A percentile compares a stretch with the other conserved stretches of the same genome.
Evolutionary conservation across 2,113 vertebrate genomes (phyloP).

Genomic region (Leucoraja erinaceus): DNA sequence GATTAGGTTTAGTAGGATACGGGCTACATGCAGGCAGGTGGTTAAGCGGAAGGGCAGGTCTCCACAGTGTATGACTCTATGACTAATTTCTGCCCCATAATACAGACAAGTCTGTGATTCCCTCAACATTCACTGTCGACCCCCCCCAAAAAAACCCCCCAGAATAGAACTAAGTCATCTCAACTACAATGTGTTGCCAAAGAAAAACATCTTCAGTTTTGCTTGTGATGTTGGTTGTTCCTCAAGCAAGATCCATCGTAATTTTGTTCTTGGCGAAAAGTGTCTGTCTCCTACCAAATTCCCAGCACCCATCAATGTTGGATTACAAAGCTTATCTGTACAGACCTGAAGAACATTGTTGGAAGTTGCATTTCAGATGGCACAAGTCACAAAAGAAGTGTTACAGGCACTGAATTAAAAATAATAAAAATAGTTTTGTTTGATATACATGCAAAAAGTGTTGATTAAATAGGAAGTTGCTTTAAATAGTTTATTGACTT

Average conservation of each 20-base stretch:
- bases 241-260: not conserved
- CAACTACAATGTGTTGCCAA: too few species aligned
- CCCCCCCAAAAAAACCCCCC: too few species aligned
- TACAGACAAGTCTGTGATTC: too few species aligned
- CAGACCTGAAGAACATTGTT: not conserved
- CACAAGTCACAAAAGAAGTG: not conserved
- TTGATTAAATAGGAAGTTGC: not conserved
- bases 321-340: not conserved
- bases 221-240: not conserved
- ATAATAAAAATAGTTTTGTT: not conserved
- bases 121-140: too few species aligned
- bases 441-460: not conserved
- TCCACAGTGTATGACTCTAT: too few species aligned
- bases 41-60: too few species aligned
- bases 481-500: not conserved
- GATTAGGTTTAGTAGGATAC: too few species aligned
- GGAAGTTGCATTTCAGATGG: not conserved
- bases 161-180: too few species aligned
- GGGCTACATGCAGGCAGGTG: too few species aligned
- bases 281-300: not conserved
- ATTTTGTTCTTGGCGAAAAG: not conserved
- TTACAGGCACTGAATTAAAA: not conserved
- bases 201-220: not conserved
- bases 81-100: too few species aligned
- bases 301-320: not conserved